phyloP scores from a whole-genome alignment of 53 echinoderm and acorn worm species.

The Holothuria scabra region DNA sequence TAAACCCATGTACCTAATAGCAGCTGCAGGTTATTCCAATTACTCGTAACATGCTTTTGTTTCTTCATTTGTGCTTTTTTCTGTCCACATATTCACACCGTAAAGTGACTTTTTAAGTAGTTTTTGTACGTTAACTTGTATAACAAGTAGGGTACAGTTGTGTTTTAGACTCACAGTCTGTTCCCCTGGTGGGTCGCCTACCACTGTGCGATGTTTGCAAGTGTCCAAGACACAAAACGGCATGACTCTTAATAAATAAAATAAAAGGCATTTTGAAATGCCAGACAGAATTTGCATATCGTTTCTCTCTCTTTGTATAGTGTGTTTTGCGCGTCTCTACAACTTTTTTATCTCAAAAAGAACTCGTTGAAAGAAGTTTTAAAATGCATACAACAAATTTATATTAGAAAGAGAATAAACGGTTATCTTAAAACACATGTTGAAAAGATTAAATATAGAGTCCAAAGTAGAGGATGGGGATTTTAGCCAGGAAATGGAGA shows the following conservation, averaged over 20 bases:
- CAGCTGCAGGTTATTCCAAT: slow-evolving; percentile 24
- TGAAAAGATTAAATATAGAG: too few relatives aligned
- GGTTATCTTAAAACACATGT: too few relatives aligned
- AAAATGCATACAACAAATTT: too few relatives aligned
- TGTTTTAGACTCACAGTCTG: slow-evolving; percentile 27
- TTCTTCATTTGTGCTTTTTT: slow-evolving; percentile 13
- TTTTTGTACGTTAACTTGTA: slow-evolving; percentile 49
- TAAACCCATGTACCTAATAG: slow-evolving; percentile 23
- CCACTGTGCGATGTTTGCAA: slow-evolving; percentile 39
- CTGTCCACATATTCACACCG: slow-evolving; percentile 39
- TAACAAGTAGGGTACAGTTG: slow-evolving; percentile 44
- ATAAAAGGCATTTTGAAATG: slow-evolving; percentile 31
- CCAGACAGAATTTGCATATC: not conserved
- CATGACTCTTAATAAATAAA: slow-evolving; percentile 44
- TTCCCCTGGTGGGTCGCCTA: slow-evolving; percentile 15
- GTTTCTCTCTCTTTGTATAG: not conserved
- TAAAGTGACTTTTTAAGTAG: slow-evolving; percentile 46
- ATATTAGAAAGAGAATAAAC: too few relatives aligned
- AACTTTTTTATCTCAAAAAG: too few relatives aligned
- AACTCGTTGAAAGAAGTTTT: too few relatives aligned
- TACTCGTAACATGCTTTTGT: slow-evolving; percentile 29
- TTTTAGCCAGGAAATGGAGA: too few relatives aligned
- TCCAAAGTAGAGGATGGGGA: too few relatives aligned
- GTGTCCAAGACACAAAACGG: slow-evolving; percentile 44
- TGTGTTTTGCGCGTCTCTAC: too few relatives aligned